Evolutionary conservation across 2,797 vertebrate species (phyloP).

Genomic region (Trachops cirrhosus): DNA sequence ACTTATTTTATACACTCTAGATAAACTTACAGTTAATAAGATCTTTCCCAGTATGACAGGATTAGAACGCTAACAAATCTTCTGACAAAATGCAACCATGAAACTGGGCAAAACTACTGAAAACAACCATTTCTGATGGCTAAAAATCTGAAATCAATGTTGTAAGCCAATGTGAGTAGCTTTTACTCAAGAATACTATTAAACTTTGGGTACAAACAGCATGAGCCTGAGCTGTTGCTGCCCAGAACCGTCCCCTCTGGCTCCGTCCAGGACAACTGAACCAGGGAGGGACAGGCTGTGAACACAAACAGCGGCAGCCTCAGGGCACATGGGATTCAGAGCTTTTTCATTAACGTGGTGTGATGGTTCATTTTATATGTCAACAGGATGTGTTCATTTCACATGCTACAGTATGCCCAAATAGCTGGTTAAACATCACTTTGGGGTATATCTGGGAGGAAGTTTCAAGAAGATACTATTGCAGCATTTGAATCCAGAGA

Average conservation of each 20-base stretch:
- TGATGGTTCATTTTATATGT: background rate
- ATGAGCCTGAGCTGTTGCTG: no score
- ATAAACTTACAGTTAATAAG: background rate
- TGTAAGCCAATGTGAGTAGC: background rate
- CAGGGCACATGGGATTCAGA: background rate
- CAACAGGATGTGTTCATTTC: background rate
- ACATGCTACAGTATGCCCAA: background rate
- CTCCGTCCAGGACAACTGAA: background rate
- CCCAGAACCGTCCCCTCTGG: no score
- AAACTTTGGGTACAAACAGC: background rate
- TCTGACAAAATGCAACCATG: background rate
- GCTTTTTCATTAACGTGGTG: background rate
- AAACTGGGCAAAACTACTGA: background rate
- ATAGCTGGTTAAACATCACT: background rate
- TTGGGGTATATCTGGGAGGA: background rate
- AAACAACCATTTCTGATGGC: background rate
- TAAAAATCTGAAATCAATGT: background rate
- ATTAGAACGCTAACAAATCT: background rate
- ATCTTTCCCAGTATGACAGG: background rate
- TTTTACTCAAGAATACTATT: background rate
- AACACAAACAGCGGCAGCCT: background rate
- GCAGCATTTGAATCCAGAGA: background rate
- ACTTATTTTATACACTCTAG: background rate
- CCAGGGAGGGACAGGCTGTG: background rate
- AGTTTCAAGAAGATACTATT: background rate